These are phyloP conservation scores for Anneissia japonica DNA, from an alignment of 35 echinoderm and acorn worm genomes.

Conservation along the genomic window DNA sequence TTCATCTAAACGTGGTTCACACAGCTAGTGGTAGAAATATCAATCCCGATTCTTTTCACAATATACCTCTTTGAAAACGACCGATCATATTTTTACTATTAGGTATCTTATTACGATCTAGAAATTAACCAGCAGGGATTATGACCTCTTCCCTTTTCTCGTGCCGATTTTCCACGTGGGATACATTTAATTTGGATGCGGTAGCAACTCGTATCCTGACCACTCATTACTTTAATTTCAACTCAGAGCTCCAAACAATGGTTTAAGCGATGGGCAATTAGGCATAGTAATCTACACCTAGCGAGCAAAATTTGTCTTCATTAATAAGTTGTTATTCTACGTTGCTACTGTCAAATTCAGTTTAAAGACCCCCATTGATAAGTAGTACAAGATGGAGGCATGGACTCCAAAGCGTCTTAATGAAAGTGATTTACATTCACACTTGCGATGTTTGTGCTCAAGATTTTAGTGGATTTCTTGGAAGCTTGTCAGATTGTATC, in stretches of 20 bases:
- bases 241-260: background rate
- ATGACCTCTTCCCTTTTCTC: background rate
- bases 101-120: background rate
- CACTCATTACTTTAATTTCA: background rate
- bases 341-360: background rate
- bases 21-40: background rate
- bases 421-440: background rate
- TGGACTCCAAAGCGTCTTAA: background rate
- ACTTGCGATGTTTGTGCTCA: background rate
- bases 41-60: background rate
- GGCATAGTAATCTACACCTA: background rate
- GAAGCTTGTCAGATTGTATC: background rate
- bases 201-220: background rate
- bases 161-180: background rate
- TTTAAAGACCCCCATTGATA: background rate
- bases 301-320: background rate
- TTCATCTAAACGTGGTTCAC: background rate
- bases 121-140: background rate
- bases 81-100: background rate
- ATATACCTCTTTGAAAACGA: background rate
- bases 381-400: background rate
- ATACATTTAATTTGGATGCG: background rate
- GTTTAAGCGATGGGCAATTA: background rate
- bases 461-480: background rate
- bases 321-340: background rate